phyloP scores from a whole-genome alignment of 2,888 invertebrate genomes.

The Phrixothrix hirtus region DNA sequence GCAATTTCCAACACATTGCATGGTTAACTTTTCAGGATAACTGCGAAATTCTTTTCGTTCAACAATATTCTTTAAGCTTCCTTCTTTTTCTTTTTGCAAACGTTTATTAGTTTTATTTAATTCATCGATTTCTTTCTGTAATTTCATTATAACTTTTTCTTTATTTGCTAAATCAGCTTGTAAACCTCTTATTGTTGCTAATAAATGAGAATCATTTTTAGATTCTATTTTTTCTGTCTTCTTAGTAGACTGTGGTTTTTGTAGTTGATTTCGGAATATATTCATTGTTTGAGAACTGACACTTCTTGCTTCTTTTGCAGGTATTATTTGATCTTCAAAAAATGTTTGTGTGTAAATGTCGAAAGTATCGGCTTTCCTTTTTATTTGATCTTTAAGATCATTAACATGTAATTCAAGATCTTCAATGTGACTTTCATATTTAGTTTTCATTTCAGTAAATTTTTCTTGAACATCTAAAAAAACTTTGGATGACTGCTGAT shows the following conservation, averaged over 20 bases:
- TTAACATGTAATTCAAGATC: conserved; percentile 71
- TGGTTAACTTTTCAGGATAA: conserved; percentile 50
- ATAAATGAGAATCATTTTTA: conserved; percentile 75
- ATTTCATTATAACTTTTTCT: conserved; percentile 71
- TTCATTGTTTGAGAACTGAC: conserved; percentile 44
- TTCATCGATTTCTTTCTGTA: conserved; percentile 77
- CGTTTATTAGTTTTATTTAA: conserved; percentile 74
- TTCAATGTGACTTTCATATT: conserved; percentile 74
- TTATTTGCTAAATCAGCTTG: conserved; percentile 74
- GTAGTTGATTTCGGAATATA: conserved; percentile 15
- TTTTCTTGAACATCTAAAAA: conserved; percentile 74
- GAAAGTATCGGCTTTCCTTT: conserved; percentile 53
- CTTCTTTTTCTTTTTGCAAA: conserved; percentile 76
- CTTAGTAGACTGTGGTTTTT: conserved; percentile 10
- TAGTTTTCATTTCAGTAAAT: conserved; percentile 75
- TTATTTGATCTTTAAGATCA: conserved; percentile 53
- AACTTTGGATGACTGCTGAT: conserved; percentile 71
- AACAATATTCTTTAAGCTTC: conserved; percentile 56
- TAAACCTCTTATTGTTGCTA: conserved; percentile 79
- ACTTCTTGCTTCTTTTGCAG: conserved; percentile 47
- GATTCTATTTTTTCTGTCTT: conserved; percentile 55
- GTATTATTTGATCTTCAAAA: conserved; percentile 44
- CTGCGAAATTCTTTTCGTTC: conserved; percentile 49
- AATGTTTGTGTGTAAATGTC: conserved; percentile 54
- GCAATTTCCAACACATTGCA: conserved; percentile 45